A percentile compares a stretch with the other conserved stretches of the same genome.
Conservation (phyloP, 1,140 invertebrate species). For the Lineus longissimus region DNA sequence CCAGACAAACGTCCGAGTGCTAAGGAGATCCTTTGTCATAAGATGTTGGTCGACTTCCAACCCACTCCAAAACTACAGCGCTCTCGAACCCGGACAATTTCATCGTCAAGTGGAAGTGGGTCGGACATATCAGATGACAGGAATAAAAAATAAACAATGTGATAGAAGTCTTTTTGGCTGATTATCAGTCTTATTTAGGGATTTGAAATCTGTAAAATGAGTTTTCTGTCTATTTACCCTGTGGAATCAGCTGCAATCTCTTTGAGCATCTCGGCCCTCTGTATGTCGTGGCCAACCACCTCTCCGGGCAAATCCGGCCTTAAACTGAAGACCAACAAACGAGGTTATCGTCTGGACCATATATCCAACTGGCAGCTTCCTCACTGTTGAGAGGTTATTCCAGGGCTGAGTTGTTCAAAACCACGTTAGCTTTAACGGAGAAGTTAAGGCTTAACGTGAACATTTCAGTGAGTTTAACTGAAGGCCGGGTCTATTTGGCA, state of each 20-base stretch:
- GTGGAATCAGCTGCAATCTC: no score
- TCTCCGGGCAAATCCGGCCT: no score
- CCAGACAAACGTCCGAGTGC: slow-evolving; percentile 74
- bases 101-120: slow-evolving; percentile 22
- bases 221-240: neutral
- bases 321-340: neutral
- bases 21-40: slow-evolving; percentile 36
- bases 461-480: no score
- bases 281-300: neutral
- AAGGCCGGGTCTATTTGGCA: no score
- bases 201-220: neutral
- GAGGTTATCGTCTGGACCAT: no score
- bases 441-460: no score
- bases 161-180: neutral
- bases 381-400: no score
- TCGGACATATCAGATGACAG: no score
- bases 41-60: slow-evolving; percentile 36
- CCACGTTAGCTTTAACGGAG: no score
- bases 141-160: no score
- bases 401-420: no score
- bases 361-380: no score
- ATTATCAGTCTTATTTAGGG: neutral
- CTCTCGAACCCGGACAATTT: slow-evolving; percentile 26
- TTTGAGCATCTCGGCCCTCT: neutral
- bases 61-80: slow-evolving; percentile 3